phyloP scores from a whole-genome alignment of 2,797 vertebrate genomes.

The Mallotus villosus region DNA sequence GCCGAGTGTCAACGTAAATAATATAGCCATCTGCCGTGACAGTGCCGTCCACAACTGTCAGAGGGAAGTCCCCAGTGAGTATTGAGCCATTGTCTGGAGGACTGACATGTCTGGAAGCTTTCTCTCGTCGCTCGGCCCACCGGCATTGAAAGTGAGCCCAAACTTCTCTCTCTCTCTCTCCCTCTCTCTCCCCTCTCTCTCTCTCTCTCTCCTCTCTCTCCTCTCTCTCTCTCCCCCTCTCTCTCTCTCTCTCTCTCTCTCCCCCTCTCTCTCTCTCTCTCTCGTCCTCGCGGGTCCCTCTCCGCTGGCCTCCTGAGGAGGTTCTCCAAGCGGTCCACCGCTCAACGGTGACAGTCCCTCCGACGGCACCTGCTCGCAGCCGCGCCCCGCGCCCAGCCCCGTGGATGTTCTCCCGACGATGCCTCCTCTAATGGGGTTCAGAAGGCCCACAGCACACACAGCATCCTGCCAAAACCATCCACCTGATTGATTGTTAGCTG shows the following conservation, averaged over 20 bases:
- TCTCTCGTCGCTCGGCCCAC: constrained; percentile 51
- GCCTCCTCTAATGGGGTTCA: constrained; percentile 58
- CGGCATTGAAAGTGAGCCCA: constrained; percentile 52
- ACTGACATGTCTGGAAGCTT: constrained; percentile 65
- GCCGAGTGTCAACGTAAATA: constrained; percentile 69
- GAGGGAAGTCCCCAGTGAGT: constrained; percentile 33
- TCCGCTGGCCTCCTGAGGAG: constrained; percentile 53
- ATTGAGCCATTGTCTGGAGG: constrained; percentile 68
- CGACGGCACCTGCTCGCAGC: constrained; percentile 70
- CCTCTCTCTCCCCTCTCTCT: constrained; percentile 48
- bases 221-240: too few species aligned
- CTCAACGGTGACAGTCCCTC: constrained; percentile 69
- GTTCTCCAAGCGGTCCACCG: constrained; percentile 76
- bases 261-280: constrained; percentile 42
- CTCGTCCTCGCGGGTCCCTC: constrained; percentile 32
- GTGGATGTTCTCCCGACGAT: constrained; percentile 57
- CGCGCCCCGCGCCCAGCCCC: constrained; percentile 71
- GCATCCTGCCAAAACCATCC: neutral
- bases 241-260: too few species aligned
- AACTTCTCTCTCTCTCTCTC: constrained; percentile 44
- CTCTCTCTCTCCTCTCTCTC: too few species aligned
- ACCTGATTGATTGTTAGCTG: constrained; percentile 55
- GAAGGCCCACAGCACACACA: constrained; percentile 27
- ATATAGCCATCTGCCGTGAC: constrained; percentile 69
- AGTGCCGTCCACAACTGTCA: constrained; percentile 51